Evolutionary conservation across 2,888 invertebrate species (phyloP), one percentile per base, ranked within the genome.

Genomic region (Caenorhabditis doughertyi): DNA sequence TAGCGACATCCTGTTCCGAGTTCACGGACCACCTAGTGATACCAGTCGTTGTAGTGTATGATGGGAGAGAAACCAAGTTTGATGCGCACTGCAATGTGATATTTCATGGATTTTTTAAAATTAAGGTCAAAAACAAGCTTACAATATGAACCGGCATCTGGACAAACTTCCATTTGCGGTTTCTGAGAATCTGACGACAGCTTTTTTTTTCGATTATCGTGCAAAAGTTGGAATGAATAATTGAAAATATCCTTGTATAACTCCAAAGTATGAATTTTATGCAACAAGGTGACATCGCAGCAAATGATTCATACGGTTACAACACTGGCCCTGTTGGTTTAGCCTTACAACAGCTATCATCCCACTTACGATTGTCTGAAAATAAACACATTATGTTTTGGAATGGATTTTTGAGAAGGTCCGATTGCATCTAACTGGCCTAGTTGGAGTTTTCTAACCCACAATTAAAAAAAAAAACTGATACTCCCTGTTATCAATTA

Each of bases 261-360:
- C 72, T 73, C 62, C 72, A 39, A 47, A 58, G 35, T 23, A 47
- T 39, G n/a, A n/a, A 32, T 23, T 39, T 25, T 23, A 56, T 53
- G 47, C 53, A 35, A 51, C 21, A 21, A 62, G 53, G 47, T 70
- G 62, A 70, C 62, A 68, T 70, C 70, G 68, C 39, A 62, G 53
- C 58, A 53, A 51, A 32, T 62, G 35, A 18, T 35, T 21, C 5
- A n/a, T 51, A n/a, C 70, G 53, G 58, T 64, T 64, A 71, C 79
- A 79, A 65, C 72, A 72, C 79, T 72, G 71, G 71, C 42, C 79
- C 23, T 58, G 55, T 72, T 56, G 67, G 79, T 79, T 79, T 79
- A 79, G 79, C 79, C 55, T 79, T 72, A n/a, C 49, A 56, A 25
- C 56, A 21, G 71, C 70, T 71, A 68, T 27, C 68, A 35, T 77